These are phyloP conservation scores for Anastrepha obliqua DNA, from an alignment of 1,140 invertebrate genomes.

Conservation along the genomic window DNA sequence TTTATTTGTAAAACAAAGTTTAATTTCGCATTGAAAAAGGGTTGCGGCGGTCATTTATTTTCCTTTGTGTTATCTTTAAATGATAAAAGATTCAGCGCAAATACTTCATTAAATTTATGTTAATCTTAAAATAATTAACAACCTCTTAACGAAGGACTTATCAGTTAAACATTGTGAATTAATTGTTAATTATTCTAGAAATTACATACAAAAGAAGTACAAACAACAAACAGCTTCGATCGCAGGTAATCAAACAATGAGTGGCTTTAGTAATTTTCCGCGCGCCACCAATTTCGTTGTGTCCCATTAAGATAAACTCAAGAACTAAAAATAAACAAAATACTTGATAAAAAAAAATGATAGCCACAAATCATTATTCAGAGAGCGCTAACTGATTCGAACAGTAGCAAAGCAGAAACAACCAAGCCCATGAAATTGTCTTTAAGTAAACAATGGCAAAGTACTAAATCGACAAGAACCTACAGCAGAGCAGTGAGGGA, in stretches of 20 bases:
- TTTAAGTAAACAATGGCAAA: constrained; percentile 14
- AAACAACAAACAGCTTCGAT: background rate
- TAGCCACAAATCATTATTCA: background rate
- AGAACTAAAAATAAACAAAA: background rate
- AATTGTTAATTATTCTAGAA: background rate
- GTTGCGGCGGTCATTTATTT: no score
- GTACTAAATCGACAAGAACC: background rate
- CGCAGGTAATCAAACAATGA: background rate
- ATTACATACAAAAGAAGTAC: background rate
- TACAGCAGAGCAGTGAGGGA: background rate
- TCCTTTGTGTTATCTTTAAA: no score
- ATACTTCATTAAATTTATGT: no score
- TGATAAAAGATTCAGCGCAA: no score
- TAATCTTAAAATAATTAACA: no score
- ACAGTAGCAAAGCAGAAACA: background rate
- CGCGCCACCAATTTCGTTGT: background rate
- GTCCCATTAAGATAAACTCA: background rate
- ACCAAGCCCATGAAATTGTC: background rate
- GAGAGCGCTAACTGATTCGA: background rate
- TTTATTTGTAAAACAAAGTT: no score
- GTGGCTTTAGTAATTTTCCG: background rate
- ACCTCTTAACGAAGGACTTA: background rate
- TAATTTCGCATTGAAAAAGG: no score
- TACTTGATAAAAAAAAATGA: background rate
- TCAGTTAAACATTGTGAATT: background rate